A percentile compares a stretch with the other conserved stretches of the same genome.
phyloP scores from a whole-genome alignment of 2,888 invertebrate species.

The Agrochola lota region DNA sequence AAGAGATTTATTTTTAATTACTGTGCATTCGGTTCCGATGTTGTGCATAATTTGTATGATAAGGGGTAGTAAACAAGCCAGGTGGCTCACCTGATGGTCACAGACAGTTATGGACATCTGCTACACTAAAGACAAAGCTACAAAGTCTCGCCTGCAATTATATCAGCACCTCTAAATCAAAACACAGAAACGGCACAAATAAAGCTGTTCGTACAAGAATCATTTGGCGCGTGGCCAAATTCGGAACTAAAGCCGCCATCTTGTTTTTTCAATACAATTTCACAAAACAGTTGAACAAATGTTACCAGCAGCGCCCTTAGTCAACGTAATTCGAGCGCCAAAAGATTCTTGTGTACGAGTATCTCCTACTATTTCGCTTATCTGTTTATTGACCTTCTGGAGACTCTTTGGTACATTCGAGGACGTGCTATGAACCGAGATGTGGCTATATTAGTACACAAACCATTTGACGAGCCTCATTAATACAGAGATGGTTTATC shows the following conservation, averaged over 20 bases:
- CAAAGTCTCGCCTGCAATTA: background rate
- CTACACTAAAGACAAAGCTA: background rate
- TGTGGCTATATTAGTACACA: conserved; percentile 39
- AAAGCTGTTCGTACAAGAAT: background rate
- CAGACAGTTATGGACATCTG: background rate
- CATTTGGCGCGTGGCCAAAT: background rate
- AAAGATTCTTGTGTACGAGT: background rate
- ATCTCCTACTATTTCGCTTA: background rate
- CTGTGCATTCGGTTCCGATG: background rate
- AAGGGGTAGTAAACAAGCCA: background rate
- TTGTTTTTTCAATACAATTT: background rate
- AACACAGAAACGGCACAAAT: background rate
- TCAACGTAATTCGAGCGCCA: background rate
- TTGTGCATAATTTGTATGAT: background rate
- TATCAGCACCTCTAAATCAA: background rate
- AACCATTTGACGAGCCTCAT: conserved; percentile 47
- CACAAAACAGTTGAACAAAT: background rate
- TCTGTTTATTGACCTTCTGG: conserved; percentile 21
- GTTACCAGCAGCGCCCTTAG: background rate
- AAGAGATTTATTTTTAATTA: background rate
- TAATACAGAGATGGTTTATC: conserved; percentile 45
- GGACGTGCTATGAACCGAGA: conserved; percentile 13
- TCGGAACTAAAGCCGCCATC: too few relatives aligned
- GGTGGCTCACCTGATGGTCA: background rate
- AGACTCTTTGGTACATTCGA: background rate